These are phyloP conservation scores for Malurus splendens DNA, from an alignment of 2,797 vertebrate species.

Conservation along the genomic window DNA sequence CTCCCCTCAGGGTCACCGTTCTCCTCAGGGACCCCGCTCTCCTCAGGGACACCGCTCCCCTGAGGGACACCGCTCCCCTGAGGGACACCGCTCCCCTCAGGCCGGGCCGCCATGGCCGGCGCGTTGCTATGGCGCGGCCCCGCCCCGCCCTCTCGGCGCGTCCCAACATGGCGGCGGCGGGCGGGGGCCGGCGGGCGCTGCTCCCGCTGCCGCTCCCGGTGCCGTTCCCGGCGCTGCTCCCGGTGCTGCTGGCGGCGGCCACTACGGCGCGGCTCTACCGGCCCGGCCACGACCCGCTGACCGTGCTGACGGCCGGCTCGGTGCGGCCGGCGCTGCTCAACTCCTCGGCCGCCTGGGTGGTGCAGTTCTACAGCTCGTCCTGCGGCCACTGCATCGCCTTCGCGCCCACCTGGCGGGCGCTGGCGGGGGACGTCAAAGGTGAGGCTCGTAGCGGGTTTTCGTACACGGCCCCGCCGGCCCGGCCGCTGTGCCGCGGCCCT, in stretches of 20 bases:
- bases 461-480: neutral
- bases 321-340: conserved; percentile 73
- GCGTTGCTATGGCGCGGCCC: conserved; percentile 9
- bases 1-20: neutral
- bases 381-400: conserved; percentile 93
- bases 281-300: conserved; percentile 79
- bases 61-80: rapidly evolving
- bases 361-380: conserved; percentile 95
- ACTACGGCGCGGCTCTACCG: conserved; percentile 70
- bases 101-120: neutral
- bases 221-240: neutral
- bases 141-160: conserved; percentile 13
- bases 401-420: conserved; percentile 86
- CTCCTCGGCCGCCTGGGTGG: conserved; percentile 86
- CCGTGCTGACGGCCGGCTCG: conserved; percentile 76
- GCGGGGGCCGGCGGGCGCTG: neutral
- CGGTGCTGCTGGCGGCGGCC: neutral
- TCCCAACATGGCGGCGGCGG: conserved; percentile 19
- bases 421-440: conserved; percentile 90
- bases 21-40: neutral
- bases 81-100: neutral
- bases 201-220: neutral
- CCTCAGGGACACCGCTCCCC: rapidly evolving
- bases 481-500: neutral
- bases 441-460: neutral